Evolutionary conservation across 2,113 vertebrate genomes (phyloP).

Genomic region (Empidonax alnorum): DNA sequence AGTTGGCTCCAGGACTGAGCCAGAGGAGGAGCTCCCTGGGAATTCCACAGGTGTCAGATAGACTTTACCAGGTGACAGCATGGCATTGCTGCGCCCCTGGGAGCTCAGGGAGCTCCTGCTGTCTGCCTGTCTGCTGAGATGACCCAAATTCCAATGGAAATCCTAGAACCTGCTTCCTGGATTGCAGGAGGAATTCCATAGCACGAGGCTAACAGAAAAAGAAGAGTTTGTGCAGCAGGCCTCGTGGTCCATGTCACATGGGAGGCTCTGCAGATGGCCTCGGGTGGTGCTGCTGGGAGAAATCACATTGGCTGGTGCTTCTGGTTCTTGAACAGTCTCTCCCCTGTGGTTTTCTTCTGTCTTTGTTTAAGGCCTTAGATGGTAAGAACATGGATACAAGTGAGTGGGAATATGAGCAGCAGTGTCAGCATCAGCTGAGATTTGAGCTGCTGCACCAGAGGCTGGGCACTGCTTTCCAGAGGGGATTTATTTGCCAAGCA

Average conservation of each 20-base stretch:
- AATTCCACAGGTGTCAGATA: neutral
- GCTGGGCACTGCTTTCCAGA: neutral
- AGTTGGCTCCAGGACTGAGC: neutral
- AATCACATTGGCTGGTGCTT: neutral
- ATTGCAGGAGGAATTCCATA: neutral
- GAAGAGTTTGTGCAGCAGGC: neutral
- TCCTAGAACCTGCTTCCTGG: neutral
- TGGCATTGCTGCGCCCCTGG: neutral
- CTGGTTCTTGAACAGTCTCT: neutral
- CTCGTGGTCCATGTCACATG: fast-evolving
- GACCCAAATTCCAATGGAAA: neutral
- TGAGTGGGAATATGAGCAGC: neutral
- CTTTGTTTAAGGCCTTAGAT: neutral
- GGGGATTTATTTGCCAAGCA: neutral
- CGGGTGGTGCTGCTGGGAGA: neutral
- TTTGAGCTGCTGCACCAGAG: neutral
- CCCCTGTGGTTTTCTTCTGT: neutral
- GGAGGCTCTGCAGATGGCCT: neutral
- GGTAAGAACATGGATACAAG: neutral
- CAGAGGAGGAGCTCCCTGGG: neutral
- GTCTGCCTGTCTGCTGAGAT: neutral
- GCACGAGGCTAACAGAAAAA: neutral
- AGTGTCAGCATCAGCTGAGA: neutral
- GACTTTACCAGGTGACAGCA: neutral
- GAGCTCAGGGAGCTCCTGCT: neutral